Conservation (phyloP, 2,797 vertebrate species). For the Pelodytes ibericus region DNA sequence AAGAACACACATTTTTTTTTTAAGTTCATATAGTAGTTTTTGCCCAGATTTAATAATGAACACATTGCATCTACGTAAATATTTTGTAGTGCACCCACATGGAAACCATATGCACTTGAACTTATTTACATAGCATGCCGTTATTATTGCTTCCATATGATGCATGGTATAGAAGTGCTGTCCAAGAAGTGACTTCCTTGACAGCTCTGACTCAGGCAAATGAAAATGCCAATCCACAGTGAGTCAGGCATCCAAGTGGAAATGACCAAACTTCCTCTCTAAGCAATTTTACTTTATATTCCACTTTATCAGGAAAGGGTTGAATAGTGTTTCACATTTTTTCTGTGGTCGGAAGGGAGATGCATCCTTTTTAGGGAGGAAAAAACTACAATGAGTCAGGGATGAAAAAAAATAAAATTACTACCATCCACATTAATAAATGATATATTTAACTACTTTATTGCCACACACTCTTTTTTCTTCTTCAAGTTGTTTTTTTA, state of each 20-base stretch:
- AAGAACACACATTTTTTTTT: neutral
- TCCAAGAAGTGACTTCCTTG: constrained; percentile 85
- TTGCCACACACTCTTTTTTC: neutral
- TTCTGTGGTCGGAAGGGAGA: constrained; percentile 70
- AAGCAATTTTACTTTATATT: constrained; percentile 75
- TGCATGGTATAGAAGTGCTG: constrained; percentile 68
- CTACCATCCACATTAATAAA: constrained; percentile 67
- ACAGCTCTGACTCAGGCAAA: constrained; percentile 89
- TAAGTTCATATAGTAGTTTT: neutral
- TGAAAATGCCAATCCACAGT: constrained; percentile 82
- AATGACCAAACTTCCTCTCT: constrained; percentile 91
- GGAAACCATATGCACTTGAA: constrained; percentile 15
- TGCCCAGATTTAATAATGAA: neutral
- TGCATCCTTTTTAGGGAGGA: constrained; percentile 70
- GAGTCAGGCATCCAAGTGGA: constrained; percentile 98
- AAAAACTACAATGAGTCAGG: constrained; percentile 69
- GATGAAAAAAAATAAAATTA: constrained; percentile 77
- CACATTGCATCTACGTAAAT: neutral
- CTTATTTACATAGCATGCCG: constrained; percentile 28
- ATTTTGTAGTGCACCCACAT: neutral
- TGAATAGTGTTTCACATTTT: constrained; percentile 71
- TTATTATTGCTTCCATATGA: constrained; percentile 53
- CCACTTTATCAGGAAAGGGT: constrained; percentile 73
- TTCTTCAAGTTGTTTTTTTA: neutral
- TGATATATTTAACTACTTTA: constrained; percentile 13